phyloP scores from a whole-genome alignment of 2,113 vertebrate species.

The Chaenocephalus aceratus region DNA sequence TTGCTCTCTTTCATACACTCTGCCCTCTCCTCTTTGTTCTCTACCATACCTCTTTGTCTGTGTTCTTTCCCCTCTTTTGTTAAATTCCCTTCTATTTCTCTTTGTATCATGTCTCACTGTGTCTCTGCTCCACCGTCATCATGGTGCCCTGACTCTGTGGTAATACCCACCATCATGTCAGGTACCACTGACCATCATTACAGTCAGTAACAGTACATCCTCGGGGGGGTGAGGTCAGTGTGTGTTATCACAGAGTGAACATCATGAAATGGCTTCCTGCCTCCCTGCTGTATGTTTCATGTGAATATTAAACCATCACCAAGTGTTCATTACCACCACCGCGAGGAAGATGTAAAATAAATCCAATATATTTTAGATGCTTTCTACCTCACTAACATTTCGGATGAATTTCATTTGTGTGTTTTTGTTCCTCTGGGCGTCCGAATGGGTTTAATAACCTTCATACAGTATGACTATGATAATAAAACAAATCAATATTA shows the following conservation, averaged over 20 bases:
- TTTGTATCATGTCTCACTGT: constrained; percentile 7
- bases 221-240: constrained; percentile 10
- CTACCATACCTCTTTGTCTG: not conserved
- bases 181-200: constrained; percentile 30
- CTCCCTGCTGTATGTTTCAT: constrained; percentile 1
- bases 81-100: not conserved
- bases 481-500: constrained; percentile 17
- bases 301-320: not conserved
- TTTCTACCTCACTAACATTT: not conserved
- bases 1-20: not conserved
- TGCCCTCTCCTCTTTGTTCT: not conserved
- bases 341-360: not conserved
- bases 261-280: not conserved
- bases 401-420: not conserved
- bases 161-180: constrained; percentile 43
- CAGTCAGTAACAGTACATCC: constrained; percentile 25
- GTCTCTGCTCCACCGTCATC: constrained; percentile 25
- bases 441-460: constrained; percentile 20
- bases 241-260: constrained; percentile 22
- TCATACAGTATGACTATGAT: not conserved
- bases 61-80: not conserved
- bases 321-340: not conserved
- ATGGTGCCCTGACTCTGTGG: constrained; percentile 11
- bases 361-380: not conserved
- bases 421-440: not conserved